Percentiles rank a stretch among this genome's conserved stretches.
phyloP scores from a whole-genome alignment of 92 coral and sea anemone genomes.

The Nematostella vectensis region DNA sequence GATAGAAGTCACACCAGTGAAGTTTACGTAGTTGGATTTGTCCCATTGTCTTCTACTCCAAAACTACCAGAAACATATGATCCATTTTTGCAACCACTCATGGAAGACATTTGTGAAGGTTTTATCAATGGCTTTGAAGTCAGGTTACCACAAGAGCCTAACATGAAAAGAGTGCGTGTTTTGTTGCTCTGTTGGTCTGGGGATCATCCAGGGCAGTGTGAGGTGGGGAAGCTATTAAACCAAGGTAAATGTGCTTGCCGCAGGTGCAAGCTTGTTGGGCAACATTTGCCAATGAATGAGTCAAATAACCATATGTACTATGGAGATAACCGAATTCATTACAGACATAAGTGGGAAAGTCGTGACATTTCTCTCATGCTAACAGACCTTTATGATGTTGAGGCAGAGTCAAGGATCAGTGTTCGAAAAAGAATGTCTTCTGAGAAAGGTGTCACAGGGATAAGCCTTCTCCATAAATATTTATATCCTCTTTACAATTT shows the following conservation, averaged over 20 bases:
- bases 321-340: constrained; percentile 49
- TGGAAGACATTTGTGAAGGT: constrained; percentile 42
- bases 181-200: constrained; percentile 41
- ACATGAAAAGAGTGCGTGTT: constrained; percentile 7
- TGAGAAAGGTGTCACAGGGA: constrained; percentile 50
- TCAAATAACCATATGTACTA: constrained; percentile 43
- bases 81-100: constrained; percentile 46
- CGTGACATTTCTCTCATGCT: constrained; percentile 32
- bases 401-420: constrained; percentile 38
- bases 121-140: constrained; percentile 33
- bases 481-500: constrained; percentile 58
- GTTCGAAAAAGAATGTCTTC: constrained; percentile 42
- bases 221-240: constrained; percentile 46
- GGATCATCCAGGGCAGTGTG: constrained; percentile 68
- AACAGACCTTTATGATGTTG: constrained; percentile 28
- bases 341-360: constrained; percentile 36
- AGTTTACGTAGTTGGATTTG: constrained; percentile 48
- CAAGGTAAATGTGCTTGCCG: constrained; percentile 62
- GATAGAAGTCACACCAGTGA: constrained; percentile 47
- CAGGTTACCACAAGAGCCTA: constrained; percentile 3
- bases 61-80: constrained; percentile 33
- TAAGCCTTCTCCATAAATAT: constrained; percentile 39
- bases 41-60: constrained; percentile 40
- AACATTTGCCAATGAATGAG: constrained; percentile 29
- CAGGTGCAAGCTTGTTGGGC: constrained; percentile 44